phyloP scores from a whole-genome alignment of 2,797 vertebrate species.

The Gila robusta region DNA sequence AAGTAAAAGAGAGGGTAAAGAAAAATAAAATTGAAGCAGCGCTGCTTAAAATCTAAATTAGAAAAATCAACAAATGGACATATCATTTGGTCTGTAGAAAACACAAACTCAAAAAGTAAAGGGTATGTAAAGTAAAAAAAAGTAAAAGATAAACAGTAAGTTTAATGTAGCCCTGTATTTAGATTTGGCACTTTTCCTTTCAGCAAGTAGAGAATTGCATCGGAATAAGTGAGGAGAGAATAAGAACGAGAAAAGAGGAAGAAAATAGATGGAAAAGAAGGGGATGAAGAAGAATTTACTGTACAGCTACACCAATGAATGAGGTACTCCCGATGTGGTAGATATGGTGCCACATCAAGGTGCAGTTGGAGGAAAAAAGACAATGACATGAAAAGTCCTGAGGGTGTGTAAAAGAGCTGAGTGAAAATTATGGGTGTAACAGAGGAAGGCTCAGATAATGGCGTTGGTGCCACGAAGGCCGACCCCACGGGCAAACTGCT shows the following conservation, averaged over 20 bases:
- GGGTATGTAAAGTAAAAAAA: not conserved
- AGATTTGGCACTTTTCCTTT: slow-evolving; percentile 77
- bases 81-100: slow-evolving; percentile 39
- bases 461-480: slow-evolving; percentile 88
- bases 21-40: not conserved
- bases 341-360: slow-evolving; percentile 6
- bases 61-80: slow-evolving; percentile 16
- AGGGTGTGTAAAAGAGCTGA: slow-evolving; percentile 4
- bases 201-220: slow-evolving; percentile 37
- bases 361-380: not conserved
- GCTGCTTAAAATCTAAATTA: slow-evolving; percentile 6
- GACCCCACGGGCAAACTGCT: slow-evolving; percentile 94
- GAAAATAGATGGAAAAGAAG: not conserved
- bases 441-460: slow-evolving; percentile 80
- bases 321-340: not conserved
- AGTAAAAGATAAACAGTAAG: slow-evolving; percentile 43
- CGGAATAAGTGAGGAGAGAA: slow-evolving; percentile 21
- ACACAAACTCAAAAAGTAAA: slow-evolving; percentile 38
- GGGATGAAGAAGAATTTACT: not conserved
- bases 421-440: not conserved
- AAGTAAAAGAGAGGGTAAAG: not conserved
- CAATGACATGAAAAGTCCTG: slow-evolving; percentile 1
- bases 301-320: slow-evolving; percentile 19
- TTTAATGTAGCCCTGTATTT: slow-evolving; percentile 55
- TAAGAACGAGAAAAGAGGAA: not conserved